Conservation (phyloP, 2,113 vertebrate genomes). For the Ammodytes dubius region DNA sequence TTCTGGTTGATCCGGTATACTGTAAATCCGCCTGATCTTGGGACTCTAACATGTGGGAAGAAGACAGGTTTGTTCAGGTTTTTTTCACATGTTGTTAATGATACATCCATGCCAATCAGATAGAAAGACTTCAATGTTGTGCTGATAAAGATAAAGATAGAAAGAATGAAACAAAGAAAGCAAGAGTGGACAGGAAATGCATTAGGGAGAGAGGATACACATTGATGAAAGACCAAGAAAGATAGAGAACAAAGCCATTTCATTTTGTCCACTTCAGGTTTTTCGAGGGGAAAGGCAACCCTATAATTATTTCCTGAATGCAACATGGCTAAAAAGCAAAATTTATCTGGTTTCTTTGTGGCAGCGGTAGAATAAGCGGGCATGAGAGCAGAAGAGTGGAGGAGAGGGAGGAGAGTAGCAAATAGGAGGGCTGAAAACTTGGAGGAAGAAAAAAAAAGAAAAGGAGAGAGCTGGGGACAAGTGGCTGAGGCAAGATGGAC, state of each 20-base stretch:
- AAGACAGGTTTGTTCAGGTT: neutral
- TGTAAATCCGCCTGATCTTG: constrained; percentile 88
- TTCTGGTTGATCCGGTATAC: constrained; percentile 90
- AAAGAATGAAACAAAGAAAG: neutral
- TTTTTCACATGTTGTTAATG: neutral
- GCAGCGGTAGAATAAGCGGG: constrained; percentile 26
- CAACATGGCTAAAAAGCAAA: constrained; percentile 64
- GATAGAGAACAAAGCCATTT: constrained; percentile 56
- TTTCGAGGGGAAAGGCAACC: constrained; percentile 54
- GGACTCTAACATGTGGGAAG: constrained; percentile 80
- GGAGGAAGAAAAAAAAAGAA: neutral
- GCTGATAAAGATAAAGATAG: constrained; percentile 1
- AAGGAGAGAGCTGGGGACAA: constrained; percentile 58
- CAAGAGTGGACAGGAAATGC: constrained; percentile 29
- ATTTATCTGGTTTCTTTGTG: constrained; percentile 67
- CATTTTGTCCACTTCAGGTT: constrained; percentile 66
- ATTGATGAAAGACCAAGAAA: constrained; percentile 34
- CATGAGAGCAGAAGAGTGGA: constrained; percentile 21
- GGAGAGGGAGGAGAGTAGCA: constrained; percentile 45
- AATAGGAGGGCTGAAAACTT: constrained; percentile 53
- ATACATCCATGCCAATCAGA: neutral
- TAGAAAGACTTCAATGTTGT: constrained; percentile 1
- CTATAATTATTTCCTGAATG: constrained; percentile 73
- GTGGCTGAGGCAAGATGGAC: constrained; percentile 66
- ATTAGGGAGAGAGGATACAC: constrained; percentile 25